A percentile compares a stretch with the other conserved stretches of the same genome.
Conservation (phyloP, 2,888 invertebrate genomes). For the Tenodera sinensis region DNA sequence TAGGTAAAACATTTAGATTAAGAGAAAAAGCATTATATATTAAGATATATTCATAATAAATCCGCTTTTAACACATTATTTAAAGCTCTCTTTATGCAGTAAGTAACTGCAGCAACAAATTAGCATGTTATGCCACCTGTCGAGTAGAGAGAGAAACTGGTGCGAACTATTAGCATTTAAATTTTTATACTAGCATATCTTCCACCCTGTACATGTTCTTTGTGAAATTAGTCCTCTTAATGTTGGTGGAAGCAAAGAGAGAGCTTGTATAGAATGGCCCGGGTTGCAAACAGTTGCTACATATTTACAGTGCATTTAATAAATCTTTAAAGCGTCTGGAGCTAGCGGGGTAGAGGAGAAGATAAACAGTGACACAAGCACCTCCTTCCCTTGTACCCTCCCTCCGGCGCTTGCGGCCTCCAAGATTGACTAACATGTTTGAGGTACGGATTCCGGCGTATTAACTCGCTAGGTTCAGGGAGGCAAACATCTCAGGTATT, state of each 20-base stretch:
- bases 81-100: too few species aligned
- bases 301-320: constrained; percentile 14
- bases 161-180: neutral
- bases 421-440: constrained; percentile 31
- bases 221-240: neutral
- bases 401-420: neutral
- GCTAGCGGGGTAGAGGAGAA: constrained; percentile 2
- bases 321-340: constrained; percentile 21
- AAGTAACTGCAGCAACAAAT: too few species aligned
- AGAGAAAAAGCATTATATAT: too few species aligned
- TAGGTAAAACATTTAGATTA: too few species aligned
- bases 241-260: neutral
- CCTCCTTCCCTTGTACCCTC: neutral
- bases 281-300: neutral
- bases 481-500: constrained; percentile 32
- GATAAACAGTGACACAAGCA: constrained; percentile 14
- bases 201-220: neutral
- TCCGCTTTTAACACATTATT: too few species aligned
- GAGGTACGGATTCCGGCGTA: constrained; percentile 30
- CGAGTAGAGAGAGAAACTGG: neutral
- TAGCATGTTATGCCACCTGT: neutral
- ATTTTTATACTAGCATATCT: neutral
- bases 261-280: neutral
- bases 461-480: constrained; percentile 24
- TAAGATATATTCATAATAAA: too few species aligned